Percentiles rank a stretch among this genome's conserved stretches.
These are phyloP conservation scores for Euplexia lucipara DNA, from an alignment of 2,888 invertebrate genomes.

Conservation along the genomic window DNA sequence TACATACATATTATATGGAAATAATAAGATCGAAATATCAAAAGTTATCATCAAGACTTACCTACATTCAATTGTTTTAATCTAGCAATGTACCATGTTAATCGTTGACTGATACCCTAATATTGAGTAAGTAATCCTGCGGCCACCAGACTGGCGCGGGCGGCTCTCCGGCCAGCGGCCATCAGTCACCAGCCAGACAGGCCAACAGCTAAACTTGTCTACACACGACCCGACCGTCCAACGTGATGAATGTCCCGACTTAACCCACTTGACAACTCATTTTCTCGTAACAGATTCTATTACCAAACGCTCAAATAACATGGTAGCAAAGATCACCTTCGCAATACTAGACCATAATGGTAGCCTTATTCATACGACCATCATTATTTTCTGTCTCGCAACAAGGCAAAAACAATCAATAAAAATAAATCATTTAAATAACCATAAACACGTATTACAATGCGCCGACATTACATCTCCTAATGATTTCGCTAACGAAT, in stretches of 20 bases:
- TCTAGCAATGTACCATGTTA: slow-evolving; percentile 1
- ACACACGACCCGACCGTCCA: slow-evolving; percentile 59
- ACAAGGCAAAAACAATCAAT: slow-evolving; percentile 91
- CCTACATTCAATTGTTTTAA: slow-evolving; percentile 20
- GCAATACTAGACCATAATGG: slow-evolving; percentile 85
- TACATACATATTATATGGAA: neutral
- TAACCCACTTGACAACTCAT: slow-evolving; percentile 88
- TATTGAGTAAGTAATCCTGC: slow-evolving; percentile 37
- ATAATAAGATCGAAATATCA: no score
- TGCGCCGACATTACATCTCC: slow-evolving; percentile 90
- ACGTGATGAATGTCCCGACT: slow-evolving; percentile 83
- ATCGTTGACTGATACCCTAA: slow-evolving; percentile 26
- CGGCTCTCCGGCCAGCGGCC: slow-evolving; percentile 26
- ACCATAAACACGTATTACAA: slow-evolving; percentile 91
- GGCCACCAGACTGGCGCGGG: slow-evolving; percentile 26
- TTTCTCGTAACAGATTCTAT: slow-evolving; percentile 88
- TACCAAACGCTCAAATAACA: slow-evolving; percentile 88
- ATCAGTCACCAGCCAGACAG: slow-evolving; percentile 60
- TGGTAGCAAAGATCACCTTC: slow-evolving; percentile 86
- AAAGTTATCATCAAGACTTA: slow-evolving; percentile 4
- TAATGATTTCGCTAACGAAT: slow-evolving; percentile 91
- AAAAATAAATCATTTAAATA: slow-evolving; percentile 91
- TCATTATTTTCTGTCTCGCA: slow-evolving; percentile 91
- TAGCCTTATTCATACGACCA: slow-evolving; percentile 87
- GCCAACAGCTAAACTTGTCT: slow-evolving; percentile 60